phyloP scores from a whole-genome alignment of 2,888 invertebrate species.

The Plebejus argus region DNA sequence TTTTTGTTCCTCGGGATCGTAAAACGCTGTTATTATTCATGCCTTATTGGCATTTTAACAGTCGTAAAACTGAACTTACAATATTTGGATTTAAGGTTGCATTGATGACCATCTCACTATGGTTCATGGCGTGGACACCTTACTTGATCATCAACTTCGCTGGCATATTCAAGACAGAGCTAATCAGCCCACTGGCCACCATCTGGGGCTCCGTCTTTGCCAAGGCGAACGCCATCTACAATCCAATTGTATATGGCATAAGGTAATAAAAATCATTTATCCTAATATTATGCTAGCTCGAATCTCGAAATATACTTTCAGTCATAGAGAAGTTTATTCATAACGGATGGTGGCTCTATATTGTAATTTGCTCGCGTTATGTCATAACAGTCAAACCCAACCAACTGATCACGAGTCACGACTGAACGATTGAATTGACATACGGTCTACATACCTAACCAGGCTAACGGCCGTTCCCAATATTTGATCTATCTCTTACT shows the following conservation, averaged over 20 bases:
- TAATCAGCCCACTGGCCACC: slow-evolving; percentile 89
- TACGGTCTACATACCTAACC: too few species aligned
- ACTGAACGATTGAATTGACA: too few species aligned
- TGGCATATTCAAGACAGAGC: slow-evolving; percentile 88
- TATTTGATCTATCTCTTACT: too few species aligned
- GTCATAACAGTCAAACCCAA: too few species aligned
- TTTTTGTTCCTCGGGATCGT: too few species aligned
- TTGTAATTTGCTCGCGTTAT: too few species aligned
- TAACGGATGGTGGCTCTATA: too few species aligned
- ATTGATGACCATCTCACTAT: slow-evolving; percentile 92
- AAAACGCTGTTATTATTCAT: too few species aligned
- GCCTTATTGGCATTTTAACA: too few species aligned
- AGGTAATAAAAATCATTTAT: slow-evolving; percentile 75
- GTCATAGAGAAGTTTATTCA: not conserved
- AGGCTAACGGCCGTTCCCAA: too few species aligned
- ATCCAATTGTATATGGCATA: slow-evolving; percentile 95
- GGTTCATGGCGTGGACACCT: slow-evolving; percentile 97
- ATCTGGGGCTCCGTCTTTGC: slow-evolving; percentile 96
- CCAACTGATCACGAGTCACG: too few species aligned
- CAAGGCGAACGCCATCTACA: slow-evolving; percentile 94
- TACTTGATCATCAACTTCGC: slow-evolving; percentile 91
- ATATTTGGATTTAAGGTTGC: slow-evolving; percentile 82
- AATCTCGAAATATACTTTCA: not conserved
- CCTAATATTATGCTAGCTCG: not conserved
- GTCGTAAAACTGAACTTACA: not conserved